phyloP scores from a whole-genome alignment of 2,797 vertebrate species.

The Fringilla coelebs region DNA sequence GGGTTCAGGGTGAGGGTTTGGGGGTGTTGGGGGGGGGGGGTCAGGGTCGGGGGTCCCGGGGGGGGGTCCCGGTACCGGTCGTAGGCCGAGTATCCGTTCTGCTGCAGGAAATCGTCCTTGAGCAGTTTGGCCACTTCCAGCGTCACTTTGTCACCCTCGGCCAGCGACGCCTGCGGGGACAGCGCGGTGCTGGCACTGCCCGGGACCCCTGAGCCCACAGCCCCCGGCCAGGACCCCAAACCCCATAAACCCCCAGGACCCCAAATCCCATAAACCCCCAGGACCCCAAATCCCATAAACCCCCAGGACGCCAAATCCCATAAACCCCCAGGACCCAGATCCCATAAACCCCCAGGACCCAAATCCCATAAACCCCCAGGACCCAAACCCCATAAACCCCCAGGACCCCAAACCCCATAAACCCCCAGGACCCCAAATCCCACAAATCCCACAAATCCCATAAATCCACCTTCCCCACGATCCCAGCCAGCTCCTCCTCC shows the following conservation, averaged over 20 bases:
- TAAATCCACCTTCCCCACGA: too few species aligned
- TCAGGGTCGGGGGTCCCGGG: neutral
- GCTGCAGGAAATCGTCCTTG: slow-evolving; percentile 71
- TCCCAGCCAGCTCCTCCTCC: too few species aligned
- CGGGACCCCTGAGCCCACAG: neutral
- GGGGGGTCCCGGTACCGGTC: neutral
- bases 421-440: too few species aligned
- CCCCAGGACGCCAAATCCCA: too few species aligned
- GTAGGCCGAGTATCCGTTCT: slow-evolving; percentile 46
- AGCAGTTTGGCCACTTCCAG: slow-evolving; percentile 69
- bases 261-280: too few species aligned
- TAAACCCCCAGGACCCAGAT: neutral
- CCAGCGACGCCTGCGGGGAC: slow-evolving; percentile 45
- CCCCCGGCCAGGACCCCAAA: neutral
- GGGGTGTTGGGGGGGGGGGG: too few species aligned
- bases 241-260: neutral
- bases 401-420: too few species aligned
- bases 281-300: neutral
- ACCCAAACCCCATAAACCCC: too few species aligned
- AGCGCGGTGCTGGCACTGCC: neutral
- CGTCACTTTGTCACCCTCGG: slow-evolving; percentile 65
- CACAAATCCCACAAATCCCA: too few species aligned
- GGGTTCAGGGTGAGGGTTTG: too few species aligned
- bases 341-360: neutral
- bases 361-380: neutral